Percentiles rank a stretch among this genome's conserved stretches.
phyloP scores from a whole-genome alignment of 2,888 invertebrate species.

The Brachylomia viminalis region DNA sequence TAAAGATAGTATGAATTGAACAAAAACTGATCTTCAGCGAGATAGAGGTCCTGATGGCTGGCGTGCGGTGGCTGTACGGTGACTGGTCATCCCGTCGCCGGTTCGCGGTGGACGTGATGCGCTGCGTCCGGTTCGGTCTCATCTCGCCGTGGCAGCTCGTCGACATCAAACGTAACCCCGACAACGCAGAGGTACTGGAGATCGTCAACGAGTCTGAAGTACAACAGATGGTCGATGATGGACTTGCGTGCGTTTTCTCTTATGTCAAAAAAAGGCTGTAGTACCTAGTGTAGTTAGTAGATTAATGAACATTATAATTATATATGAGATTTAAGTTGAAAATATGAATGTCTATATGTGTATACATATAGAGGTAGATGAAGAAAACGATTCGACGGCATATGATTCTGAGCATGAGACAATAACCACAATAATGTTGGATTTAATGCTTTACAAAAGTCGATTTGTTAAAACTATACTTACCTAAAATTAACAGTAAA shows the following conservation, averaged over 20 bases:
- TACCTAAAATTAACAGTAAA: conserved; percentile 13
- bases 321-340: neutral
- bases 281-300: neutral
- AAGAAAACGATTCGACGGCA: neutral
- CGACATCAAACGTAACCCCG: conserved; percentile 93
- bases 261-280: neutral
- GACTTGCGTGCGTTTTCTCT: conserved; percentile 92
- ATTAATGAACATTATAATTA: neutral
- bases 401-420: neutral
- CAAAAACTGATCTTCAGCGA: conserved; percentile 80
- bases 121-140: conserved; percentile 94
- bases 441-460: neutral
- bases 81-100: conserved; percentile 92
- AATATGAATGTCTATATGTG: neutral
- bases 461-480: neutral
- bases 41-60: conserved; percentile 95
- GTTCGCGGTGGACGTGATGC: conserved; percentile 91
- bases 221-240: conserved; percentile 95
- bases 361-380: neutral
- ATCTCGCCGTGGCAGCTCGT: conserved; percentile 95
- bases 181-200: conserved; percentile 93
- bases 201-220: conserved; percentile 92
- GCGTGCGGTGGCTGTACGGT: conserved; percentile 94
- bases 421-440: neutral
- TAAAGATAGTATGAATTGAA: no score